A percentile compares a stretch with the other conserved stretches of the same genome.
phyloP scores from a whole-genome alignment of 2,113 vertebrate species.

The Excalfactoria chinensis region DNA sequence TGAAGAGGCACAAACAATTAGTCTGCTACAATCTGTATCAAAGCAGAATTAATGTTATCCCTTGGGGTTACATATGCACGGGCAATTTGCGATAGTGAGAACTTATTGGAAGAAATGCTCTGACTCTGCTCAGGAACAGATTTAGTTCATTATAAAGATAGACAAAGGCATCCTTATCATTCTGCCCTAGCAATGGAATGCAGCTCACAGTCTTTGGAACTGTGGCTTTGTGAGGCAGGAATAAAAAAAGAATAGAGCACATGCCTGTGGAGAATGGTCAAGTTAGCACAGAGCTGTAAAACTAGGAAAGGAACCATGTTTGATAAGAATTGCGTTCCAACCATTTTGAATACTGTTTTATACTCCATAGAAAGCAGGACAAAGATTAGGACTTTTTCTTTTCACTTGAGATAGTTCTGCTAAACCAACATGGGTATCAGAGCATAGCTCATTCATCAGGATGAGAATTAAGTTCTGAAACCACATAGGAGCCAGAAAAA shows the following conservation, averaged over 20 bases:
- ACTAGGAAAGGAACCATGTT: background rate
- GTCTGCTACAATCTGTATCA: constrained; percentile 1
- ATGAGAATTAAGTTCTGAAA: background rate
- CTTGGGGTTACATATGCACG: constrained; percentile 11
- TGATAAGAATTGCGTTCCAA: background rate
- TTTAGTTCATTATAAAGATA: constrained; percentile 1
- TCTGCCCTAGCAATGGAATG: background rate
- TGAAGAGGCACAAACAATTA: constrained; percentile 39
- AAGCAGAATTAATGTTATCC: constrained; percentile 32
- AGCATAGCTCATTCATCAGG: background rate
- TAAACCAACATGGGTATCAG: background rate
- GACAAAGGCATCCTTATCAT: constrained; percentile 10
- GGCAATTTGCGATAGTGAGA: background rate
- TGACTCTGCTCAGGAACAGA: constrained; percentile 26
- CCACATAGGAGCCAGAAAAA: background rate
- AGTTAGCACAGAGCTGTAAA: background rate
- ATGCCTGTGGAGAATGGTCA: background rate
- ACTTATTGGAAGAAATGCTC: constrained; percentile 3
- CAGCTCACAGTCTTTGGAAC: rapidly evolving
- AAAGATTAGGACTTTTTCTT: background rate
- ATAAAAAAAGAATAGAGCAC: background rate
- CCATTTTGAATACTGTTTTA: background rate
- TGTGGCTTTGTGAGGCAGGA: background rate
- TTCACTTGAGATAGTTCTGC: background rate
- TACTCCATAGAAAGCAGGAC: background rate